Evolutionary conservation across 2,113 vertebrate genomes (phyloP).

Genomic region (Turnix velox): DNA sequence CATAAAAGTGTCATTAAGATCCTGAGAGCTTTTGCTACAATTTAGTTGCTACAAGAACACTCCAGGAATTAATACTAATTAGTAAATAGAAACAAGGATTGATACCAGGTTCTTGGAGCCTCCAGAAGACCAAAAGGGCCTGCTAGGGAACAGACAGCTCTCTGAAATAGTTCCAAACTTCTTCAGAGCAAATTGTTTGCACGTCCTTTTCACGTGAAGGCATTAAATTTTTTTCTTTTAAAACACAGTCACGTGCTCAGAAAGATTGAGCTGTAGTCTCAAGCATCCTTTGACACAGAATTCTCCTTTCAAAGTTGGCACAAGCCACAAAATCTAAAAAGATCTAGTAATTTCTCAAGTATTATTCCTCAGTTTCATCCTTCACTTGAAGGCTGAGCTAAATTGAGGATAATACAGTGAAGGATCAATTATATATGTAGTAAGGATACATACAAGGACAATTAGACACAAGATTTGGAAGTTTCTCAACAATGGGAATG

Average conservation of each 20-base stretch:
- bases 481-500: not conserved
- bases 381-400: not conserved
- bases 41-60: not conserved
- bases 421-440: not conserved
- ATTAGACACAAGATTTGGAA: not conserved
- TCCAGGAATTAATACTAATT: not conserved
- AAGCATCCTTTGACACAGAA: not conserved
- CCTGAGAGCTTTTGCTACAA: not conserved
- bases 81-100: not conserved
- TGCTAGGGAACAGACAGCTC: not conserved
- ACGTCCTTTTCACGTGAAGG: not conserved
- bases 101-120: not conserved
- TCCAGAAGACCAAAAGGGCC: not conserved
- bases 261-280: not conserved
- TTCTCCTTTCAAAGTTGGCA: not conserved
- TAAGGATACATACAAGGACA: not conserved
- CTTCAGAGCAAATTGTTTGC: not conserved
- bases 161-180: not conserved
- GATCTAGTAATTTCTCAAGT: not conserved
- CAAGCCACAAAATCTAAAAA: not conserved
- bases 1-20: not conserved
- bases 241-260: not conserved
- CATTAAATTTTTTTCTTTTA: not conserved
- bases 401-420: constrained; percentile 1
- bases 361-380: not conserved